Percentiles rank a stretch among this genome's conserved stretches.
phyloP scores from a whole-genome alignment of 2,113 vertebrate species.

The Nyctereutes procyonoides region DNA sequence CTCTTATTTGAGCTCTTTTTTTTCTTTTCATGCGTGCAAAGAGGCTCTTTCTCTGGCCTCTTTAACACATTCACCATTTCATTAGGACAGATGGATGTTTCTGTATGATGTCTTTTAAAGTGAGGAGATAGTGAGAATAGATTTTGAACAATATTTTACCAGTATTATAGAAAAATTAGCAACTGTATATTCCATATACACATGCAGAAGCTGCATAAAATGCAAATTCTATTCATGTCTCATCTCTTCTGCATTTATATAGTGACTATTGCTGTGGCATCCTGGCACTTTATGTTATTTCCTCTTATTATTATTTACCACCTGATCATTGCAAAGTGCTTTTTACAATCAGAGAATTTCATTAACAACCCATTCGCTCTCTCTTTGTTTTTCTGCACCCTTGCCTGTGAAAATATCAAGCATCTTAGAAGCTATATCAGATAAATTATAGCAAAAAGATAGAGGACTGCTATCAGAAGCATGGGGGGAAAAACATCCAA shows the following conservation, averaged over 20 bases:
- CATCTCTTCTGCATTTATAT: conserved; percentile 65
- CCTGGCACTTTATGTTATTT: conserved; percentile 67
- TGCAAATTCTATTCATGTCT: conserved; percentile 67
- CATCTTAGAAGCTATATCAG: conserved; percentile 66
- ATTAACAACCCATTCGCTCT: conserved; percentile 68
- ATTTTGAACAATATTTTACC: conserved; percentile 70
- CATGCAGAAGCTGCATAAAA: conserved; percentile 30
- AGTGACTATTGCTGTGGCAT: conserved; percentile 46
- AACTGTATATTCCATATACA: conserved; percentile 55
- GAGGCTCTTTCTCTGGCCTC: conserved; percentile 11
- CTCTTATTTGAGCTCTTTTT: conserved; percentile 49
- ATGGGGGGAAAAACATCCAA: background rate
- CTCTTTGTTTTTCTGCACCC: conserved; percentile 61
- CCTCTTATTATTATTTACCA: conserved; percentile 74
- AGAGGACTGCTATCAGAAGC: conserved; percentile 55
- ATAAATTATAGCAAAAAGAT: conserved; percentile 71
- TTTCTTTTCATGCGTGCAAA: background rate
- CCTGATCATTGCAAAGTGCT: conserved; percentile 73
- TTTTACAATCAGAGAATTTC: conserved; percentile 78
- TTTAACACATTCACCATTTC: conserved; percentile 50
- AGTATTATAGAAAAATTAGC: conserved; percentile 58
- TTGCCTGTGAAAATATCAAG: conserved; percentile 66
- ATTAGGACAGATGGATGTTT: background rate
- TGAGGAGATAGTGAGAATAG: conserved; percentile 33
- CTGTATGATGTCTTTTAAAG: conserved; percentile 59